Conservation (phyloP, 2,797 vertebrate genomes). For the Anomalospiza imberbis region DNA sequence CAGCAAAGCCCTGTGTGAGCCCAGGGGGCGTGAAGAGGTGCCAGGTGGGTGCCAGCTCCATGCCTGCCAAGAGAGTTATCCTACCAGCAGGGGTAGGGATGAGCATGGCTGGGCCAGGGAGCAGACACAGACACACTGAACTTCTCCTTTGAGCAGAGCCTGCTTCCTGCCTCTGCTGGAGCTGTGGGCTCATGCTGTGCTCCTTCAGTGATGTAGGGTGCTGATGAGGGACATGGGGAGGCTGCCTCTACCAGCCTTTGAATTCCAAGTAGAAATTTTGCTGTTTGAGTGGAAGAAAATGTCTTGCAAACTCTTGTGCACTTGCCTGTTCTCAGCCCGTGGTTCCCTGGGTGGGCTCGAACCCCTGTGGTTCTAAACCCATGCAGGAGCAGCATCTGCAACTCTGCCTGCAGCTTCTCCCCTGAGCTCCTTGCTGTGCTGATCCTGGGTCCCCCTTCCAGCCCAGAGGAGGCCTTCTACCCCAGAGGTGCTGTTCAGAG, state of each 20-base stretch:
- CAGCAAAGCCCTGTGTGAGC: not conserved
- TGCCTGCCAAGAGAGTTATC: not conserved
- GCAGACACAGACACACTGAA: fast-evolving
- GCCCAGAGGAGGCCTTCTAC: not conserved
- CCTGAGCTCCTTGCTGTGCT: not conserved
- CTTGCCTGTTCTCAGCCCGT: not conserved
- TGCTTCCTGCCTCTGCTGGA: not conserved
- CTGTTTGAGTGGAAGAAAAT: not conserved
- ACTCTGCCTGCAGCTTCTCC: not conserved
- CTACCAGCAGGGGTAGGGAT: not conserved
- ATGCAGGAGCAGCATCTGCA: not conserved
- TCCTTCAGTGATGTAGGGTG: fast-evolving
- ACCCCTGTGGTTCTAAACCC: fast-evolving
- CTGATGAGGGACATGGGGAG: not conserved
- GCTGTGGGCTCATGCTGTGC: fast-evolving
- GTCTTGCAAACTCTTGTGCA: not conserved
- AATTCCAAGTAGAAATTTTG: not conserved
- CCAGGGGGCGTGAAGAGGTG: fast-evolving
- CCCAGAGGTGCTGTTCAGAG: not conserved
- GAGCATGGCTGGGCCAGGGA: not conserved
- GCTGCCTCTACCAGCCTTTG: not conserved
- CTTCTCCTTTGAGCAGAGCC: not conserved
- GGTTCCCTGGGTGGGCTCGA: not conserved
- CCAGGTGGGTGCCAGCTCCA: not conserved
- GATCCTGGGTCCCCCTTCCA: not conserved